Evolutionary conservation across 2,113 vertebrate genomes (phyloP).

Genomic region (Phylloscopus trochiloides): DNA sequence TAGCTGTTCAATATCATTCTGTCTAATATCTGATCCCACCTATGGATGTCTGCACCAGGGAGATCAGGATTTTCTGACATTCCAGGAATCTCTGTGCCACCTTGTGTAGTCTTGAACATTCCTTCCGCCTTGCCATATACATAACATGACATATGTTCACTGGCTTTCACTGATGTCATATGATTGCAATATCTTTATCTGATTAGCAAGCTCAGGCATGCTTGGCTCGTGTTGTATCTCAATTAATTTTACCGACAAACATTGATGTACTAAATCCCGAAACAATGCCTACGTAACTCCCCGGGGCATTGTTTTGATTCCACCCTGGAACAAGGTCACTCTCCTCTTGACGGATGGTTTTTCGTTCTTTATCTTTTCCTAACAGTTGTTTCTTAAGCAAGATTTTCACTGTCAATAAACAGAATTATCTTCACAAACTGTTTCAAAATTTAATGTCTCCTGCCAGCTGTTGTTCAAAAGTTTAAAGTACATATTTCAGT

Average conservation of each 20-base stretch:
- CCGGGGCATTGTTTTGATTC: slow-evolving; percentile 24
- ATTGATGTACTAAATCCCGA: slow-evolving; percentile 24
- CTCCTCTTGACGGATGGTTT: not conserved
- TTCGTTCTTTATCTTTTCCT: slow-evolving; percentile 8
- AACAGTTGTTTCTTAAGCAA: slow-evolving; percentile 10
- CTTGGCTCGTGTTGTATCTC: slow-evolving; percentile 22
- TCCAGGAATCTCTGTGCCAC: not conserved
- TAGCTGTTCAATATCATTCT: not conserved
- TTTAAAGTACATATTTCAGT: not conserved
- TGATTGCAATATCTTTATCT: slow-evolving; percentile 22
- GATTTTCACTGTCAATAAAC: not conserved
- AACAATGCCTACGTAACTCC: slow-evolving; percentile 4
- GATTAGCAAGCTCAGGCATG: slow-evolving; percentile 32
- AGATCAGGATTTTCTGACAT: not conserved
- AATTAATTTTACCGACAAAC: slow-evolving; percentile 44
- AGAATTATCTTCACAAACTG: not conserved
- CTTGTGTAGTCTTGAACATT: not conserved
- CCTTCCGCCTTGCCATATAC: not conserved
- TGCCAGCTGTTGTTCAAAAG: not conserved
- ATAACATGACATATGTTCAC: not conserved
- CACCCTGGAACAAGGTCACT: slow-evolving; percentile 21
- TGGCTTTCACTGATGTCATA: not conserved
- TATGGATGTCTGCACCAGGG: not conserved
- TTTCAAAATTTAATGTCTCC: not conserved
- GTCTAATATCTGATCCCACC: not conserved